Evolutionary conservation across 2,113 vertebrate genomes (phyloP).

Genomic region (Corythaixoides concolor): DNA sequence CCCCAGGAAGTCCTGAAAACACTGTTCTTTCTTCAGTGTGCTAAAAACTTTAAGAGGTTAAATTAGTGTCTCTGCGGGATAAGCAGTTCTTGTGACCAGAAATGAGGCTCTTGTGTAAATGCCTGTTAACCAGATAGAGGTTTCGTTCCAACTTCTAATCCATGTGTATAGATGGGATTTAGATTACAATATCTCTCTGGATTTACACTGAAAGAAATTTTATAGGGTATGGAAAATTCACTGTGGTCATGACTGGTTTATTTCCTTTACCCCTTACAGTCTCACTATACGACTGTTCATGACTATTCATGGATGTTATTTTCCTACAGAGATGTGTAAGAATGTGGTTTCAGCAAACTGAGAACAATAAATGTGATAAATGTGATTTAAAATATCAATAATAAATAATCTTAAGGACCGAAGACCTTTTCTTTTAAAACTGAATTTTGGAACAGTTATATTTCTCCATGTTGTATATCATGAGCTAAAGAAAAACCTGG

Average conservation of each 20-base stretch:
- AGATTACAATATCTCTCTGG: not conserved
- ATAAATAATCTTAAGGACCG: not conserved
- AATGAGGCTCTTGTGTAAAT: not conserved
- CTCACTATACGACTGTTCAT: not conserved
- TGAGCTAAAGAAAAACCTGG: not conserved
- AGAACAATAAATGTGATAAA: not conserved
- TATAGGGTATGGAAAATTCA: not conserved
- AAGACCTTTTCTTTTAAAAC: not conserved
- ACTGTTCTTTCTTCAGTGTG: not conserved
- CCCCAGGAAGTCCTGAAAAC: accelerated
- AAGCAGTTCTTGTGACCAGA: not conserved
- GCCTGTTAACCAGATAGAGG: accelerated
- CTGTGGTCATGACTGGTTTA: not conserved
- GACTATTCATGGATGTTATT: not conserved
- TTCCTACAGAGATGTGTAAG: not conserved
- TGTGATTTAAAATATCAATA: not conserved
- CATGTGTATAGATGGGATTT: not conserved
- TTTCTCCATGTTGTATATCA: not conserved
- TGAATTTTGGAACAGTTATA: not conserved
- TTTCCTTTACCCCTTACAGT: not conserved
- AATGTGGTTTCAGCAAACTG: not conserved
- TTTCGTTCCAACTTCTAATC: not conserved
- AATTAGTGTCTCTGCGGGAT: not conserved
- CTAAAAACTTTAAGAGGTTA: not conserved
- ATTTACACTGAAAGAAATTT: not conserved